Conservation (phyloP, 2,113 vertebrate species). For the Elaphurus davidianus region DNA sequence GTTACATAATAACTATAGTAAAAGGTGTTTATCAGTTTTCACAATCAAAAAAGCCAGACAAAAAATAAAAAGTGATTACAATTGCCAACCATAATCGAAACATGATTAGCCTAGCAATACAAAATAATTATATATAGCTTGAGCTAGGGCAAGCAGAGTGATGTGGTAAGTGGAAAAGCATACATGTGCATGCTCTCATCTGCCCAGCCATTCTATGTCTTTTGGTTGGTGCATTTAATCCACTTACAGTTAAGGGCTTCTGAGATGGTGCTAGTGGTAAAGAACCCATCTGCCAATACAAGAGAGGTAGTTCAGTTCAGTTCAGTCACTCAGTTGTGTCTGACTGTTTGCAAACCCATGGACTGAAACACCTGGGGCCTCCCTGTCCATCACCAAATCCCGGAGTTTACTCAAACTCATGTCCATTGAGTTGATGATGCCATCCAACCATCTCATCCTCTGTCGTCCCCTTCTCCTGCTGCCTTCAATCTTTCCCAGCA, state of each 20-base stretch:
- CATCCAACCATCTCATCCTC: background rate
- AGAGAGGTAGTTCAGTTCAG: background rate
- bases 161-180: background rate
- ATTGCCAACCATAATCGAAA: background rate
- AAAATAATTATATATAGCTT: background rate
- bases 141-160: background rate
- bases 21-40: background rate
- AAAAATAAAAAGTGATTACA: background rate
- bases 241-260: background rate
- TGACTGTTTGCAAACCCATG: background rate
- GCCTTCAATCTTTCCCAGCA: background rate
- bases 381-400: background rate
- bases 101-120: background rate
- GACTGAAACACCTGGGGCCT: background rate
- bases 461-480: background rate
- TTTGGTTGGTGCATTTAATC: background rate
- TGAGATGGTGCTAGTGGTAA: background rate
- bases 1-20: background rate
- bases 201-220: background rate
- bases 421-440: background rate
- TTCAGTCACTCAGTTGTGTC: background rate
- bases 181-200: background rate
- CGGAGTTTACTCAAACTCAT: background rate
- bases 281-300: background rate
- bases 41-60: background rate